Percentiles rank a stretch among this genome's conserved stretches.
phyloP scores from a whole-genome alignment of 64 coral and sea anemone species.

The Actinia tenebrosa region DNA sequence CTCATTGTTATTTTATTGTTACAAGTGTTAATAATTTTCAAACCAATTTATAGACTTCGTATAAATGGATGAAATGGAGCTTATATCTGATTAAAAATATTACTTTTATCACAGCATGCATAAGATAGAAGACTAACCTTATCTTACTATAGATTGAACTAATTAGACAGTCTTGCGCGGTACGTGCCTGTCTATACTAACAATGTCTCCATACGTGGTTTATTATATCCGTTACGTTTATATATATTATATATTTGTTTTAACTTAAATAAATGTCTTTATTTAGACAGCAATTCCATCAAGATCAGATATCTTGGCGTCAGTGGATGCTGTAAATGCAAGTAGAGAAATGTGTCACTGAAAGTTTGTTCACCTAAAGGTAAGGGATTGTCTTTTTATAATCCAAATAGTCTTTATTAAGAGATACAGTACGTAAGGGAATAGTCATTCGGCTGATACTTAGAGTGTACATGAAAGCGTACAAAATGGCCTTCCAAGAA shows the following conservation, averaged over 20 bases:
- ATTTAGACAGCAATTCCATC: not conserved
- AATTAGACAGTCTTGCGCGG: too few relatives aligned
- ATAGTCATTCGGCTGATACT: not conserved
- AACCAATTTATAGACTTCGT: not conserved
- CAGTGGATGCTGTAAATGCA: not conserved
- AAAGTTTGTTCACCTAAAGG: not conserved
- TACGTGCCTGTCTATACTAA: too few relatives aligned
- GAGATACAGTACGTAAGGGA: not conserved
- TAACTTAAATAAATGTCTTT: too few relatives aligned
- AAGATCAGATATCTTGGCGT: not conserved
- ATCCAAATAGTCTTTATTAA: not conserved
- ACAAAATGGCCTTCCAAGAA: not conserved
- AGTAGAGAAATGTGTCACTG: not conserved
- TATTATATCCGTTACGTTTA: too few relatives aligned
- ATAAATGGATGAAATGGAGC: not conserved
- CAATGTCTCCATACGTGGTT: too few relatives aligned
- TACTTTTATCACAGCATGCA: not conserved
- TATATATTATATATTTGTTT: too few relatives aligned
- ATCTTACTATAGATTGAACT: not conserved
- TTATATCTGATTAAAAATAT: not conserved
- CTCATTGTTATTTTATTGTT: not conserved
- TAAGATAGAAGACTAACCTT: too few relatives aligned
- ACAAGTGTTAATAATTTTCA: not conserved
- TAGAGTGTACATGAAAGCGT: not conserved
- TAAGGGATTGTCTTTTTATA: not conserved